Percentiles rank a stretch among this genome's conserved stretches.
These are phyloP conservation scores for Nomada hirtipes DNA, from an alignment of 2,888 invertebrate species.

Conservation along the genomic window DNA sequence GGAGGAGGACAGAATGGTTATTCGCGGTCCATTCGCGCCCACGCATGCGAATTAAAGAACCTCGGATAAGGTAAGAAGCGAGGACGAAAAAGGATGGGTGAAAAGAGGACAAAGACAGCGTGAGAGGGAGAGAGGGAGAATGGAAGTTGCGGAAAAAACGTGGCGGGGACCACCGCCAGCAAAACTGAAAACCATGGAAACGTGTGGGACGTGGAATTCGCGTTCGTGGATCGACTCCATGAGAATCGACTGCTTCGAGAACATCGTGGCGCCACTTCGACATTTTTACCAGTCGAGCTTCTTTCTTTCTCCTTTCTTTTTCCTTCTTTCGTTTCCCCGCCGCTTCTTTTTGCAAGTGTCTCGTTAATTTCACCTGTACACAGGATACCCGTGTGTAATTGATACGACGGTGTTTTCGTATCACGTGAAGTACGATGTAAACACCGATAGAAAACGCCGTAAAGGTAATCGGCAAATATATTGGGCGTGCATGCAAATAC, in stretches of 20 bases:
- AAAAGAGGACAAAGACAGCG: background rate
- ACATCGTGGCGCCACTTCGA: constrained; percentile 69
- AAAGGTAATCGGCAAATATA: constrained; percentile 50
- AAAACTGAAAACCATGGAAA: constrained; percentile 70
- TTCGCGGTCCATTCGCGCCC: constrained; percentile 70
- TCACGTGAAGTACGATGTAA: constrained; percentile 48
- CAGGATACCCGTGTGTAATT: constrained; percentile 41
- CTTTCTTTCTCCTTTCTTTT: background rate
- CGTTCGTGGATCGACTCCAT: constrained; percentile 47
- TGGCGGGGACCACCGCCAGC: constrained; percentile 64
- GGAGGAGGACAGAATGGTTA: constrained; percentile 50
- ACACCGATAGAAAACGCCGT: constrained; percentile 37
- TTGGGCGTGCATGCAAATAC: constrained; percentile 56
- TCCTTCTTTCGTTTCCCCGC: background rate
- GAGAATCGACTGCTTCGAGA: constrained; percentile 64
- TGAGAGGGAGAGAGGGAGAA: constrained; percentile 28
- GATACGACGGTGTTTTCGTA: constrained; percentile 41
- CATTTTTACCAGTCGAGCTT: constrained; percentile 45
- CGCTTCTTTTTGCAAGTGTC: background rate
- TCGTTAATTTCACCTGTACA: constrained; percentile 46
- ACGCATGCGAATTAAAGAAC: constrained; percentile 79
- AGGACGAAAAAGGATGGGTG: constrained; percentile 19
- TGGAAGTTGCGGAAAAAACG: constrained; percentile 58
- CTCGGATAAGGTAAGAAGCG: constrained; percentile 72
- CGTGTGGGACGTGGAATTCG: constrained; percentile 69